These are phyloP conservation scores for Tyria jacobaeae DNA, from an alignment of 2,888 invertebrate species.

Conservation along the genomic window DNA sequence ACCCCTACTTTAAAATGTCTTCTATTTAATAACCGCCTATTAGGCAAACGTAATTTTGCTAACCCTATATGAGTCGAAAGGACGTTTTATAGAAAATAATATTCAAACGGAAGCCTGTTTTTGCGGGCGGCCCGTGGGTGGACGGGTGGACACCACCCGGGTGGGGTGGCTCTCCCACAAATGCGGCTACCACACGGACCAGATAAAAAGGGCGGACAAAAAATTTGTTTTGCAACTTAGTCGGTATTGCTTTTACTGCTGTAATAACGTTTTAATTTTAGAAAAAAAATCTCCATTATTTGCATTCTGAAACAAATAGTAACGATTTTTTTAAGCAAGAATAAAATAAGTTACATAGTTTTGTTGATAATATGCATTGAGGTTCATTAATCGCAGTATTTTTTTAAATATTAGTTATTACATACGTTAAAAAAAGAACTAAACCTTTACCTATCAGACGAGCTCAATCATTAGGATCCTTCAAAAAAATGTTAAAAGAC, in stretches of 20 bases:
- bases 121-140: conserved; percentile 24
- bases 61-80: conserved; percentile 49
- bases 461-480: no score
- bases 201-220: conserved; percentile 7
- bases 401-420: no score
- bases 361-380: no score
- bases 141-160: conserved; percentile 27
- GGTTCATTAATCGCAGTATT: not conserved
- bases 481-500: no score
- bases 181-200: conserved; percentile 5
- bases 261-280: not conserved
- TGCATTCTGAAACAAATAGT: not conserved
- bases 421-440: no score
- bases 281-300: not conserved
- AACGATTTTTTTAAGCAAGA: no score
- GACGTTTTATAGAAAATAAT: conserved; percentile 53
- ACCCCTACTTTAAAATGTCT: conserved; percentile 14
- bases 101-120: conserved; percentile 50
- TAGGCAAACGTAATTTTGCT: conserved; percentile 18
- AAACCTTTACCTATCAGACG: no score
- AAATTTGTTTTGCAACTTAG: not conserved
- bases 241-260: not conserved
- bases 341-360: no score
- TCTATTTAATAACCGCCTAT: conserved; percentile 22
- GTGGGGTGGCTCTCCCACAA: conserved; percentile 15